Percentiles rank a stretch among this genome's conserved stretches.
phyloP scores from a whole-genome alignment of 2,888 invertebrate species.

The Brachyptera risi region DNA sequence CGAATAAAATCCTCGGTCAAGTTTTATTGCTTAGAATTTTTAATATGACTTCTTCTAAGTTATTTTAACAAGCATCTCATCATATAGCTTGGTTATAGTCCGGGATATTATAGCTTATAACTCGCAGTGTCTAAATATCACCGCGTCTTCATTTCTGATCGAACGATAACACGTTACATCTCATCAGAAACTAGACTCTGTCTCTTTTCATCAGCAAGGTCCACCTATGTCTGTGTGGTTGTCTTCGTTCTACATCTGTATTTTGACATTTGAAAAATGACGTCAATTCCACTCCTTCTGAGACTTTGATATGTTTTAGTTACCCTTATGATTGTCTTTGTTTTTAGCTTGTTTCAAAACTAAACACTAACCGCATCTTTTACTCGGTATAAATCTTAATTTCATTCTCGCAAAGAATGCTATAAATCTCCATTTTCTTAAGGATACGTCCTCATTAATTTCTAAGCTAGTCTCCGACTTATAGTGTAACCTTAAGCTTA shows the following conservation, averaged over 20 bases:
- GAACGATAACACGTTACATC: conserved; percentile 20
- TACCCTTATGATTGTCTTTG: conserved; percentile 11
- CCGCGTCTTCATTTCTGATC: conserved; percentile 8
- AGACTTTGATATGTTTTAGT: not conserved
- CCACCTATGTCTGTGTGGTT: not conserved
- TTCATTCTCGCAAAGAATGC: conserved; percentile 44
- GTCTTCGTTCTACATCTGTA: conserved; percentile 12
- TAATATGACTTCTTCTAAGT: conserved; percentile 25
- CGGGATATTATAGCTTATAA: not conserved
- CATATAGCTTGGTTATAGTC: not conserved
- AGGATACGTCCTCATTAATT: conserved; percentile 50
- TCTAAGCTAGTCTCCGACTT: conserved; percentile 10
- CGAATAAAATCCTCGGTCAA: not conserved
- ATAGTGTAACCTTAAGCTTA: not conserved
- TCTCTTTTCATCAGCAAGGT: conserved; percentile 8
- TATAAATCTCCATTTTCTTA: conserved; percentile 50
- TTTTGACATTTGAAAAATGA: conserved; percentile 23
- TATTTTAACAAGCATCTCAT: conserved; percentile 22
- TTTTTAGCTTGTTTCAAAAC: conserved; percentile 9
- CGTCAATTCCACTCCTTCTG: not conserved
- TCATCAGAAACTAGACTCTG: conserved; percentile 23
- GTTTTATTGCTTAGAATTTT: conserved; percentile 24
- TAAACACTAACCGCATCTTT: conserved; percentile 7
- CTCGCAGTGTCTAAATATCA: conserved; percentile 21
- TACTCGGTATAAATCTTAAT: conserved; percentile 48